Percentiles rank a stretch among this genome's conserved stretches.
phyloP scores from a whole-genome alignment of 2,113 vertebrate species.

The Aldabrachelys gigantea region DNA sequence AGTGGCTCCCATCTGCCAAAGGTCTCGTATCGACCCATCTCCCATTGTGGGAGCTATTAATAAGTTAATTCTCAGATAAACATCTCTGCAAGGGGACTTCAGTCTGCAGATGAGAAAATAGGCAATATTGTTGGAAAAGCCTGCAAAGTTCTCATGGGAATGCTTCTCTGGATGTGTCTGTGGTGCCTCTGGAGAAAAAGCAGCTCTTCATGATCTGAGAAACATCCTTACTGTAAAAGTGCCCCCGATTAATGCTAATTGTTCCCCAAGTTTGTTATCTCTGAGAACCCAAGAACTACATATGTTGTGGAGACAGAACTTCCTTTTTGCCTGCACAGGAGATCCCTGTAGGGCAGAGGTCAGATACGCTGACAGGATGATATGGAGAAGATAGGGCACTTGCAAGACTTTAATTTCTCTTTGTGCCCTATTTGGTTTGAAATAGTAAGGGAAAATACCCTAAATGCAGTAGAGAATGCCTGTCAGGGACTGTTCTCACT shows the following conservation, averaged over 20 bases:
- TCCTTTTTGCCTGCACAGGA: not conserved
- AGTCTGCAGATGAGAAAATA: not conserved
- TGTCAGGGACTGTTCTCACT: not conserved
- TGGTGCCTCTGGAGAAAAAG: not conserved
- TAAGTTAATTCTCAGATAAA: constrained; percentile 67
- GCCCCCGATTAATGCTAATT: not conserved
- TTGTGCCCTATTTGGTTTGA: not conserved
- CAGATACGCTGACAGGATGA: not conserved
- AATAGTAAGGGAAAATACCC: not conserved
- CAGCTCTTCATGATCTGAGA: not conserved
- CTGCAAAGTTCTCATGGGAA: constrained; percentile 1
- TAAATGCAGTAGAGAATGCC: not conserved
- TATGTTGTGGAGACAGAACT: not conserved
- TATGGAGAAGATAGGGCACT: not conserved
- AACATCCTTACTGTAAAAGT: not conserved
- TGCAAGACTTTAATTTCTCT: constrained; percentile 19
- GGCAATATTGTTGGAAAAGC: constrained; percentile 10
- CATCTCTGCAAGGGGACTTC: constrained; percentile 10
- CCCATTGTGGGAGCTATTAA: constrained; percentile 56
- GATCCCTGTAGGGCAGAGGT: not conserved
- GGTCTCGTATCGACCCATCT: constrained; percentile 57
- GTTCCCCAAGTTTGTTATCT: not conserved
- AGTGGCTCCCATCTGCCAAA: constrained; percentile 36
- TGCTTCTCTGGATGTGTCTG: not conserved
- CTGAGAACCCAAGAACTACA: not conserved